Conservation (phyloP, 1,140 invertebrate species). For the Drosophila kurseongensis region DNA sequence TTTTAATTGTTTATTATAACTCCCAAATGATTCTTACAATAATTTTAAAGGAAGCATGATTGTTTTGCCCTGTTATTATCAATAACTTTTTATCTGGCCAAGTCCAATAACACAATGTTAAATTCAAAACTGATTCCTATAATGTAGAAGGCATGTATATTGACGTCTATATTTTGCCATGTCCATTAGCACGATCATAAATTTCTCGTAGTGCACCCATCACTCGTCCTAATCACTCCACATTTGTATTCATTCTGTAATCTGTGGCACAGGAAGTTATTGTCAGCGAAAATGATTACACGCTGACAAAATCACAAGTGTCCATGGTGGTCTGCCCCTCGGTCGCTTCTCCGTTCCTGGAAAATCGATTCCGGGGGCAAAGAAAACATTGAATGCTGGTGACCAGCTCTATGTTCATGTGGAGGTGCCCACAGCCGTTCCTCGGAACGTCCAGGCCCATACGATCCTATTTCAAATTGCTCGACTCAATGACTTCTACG, state of each 20-base stretch:
- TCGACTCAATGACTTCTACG: conserved; percentile 58
- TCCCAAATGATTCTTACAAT: no score
- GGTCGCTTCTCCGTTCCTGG: conserved; percentile 15
- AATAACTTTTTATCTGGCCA: no score
- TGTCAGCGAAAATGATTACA: conserved; percentile 64
- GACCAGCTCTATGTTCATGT: conserved; percentile 5
- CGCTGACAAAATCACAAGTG: conserved; percentile 44
- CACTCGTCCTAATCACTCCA: conserved; percentile 48
- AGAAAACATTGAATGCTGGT: conserved; percentile 35
- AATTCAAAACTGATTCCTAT: no score
- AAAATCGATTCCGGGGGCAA: conserved; percentile 37
- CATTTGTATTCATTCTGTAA: conserved; percentile 50
- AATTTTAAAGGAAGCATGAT: no score
- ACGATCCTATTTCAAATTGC: conserved; percentile 60
- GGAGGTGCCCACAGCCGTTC: conserved; percentile 9
- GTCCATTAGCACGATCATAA: background rate
- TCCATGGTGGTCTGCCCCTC: conserved; percentile 35
- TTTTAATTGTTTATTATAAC: no score
- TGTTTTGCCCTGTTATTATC: no score
- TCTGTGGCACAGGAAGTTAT: conserved; percentile 56
- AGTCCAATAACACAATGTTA: no score
- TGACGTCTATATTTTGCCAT: no score
- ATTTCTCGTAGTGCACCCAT: conserved; percentile 24
- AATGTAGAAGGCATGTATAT: no score
- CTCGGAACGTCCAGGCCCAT: conserved; percentile 29